These are phyloP conservation scores for Musca vetustissima DNA, from an alignment of 1,140 invertebrate species.

Conservation along the genomic window DNA sequence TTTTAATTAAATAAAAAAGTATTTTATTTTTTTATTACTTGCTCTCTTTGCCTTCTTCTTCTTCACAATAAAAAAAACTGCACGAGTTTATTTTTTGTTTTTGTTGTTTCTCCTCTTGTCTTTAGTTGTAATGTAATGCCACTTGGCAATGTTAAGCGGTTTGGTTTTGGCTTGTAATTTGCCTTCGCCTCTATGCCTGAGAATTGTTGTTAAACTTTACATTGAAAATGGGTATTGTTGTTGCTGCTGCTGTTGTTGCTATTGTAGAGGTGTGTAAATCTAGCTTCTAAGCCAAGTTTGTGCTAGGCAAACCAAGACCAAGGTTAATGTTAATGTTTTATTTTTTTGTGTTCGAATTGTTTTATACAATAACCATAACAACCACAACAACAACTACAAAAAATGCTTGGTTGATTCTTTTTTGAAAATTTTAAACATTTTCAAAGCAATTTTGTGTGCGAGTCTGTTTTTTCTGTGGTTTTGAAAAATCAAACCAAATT, in stretches of 20 bases:
- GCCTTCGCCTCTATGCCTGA: no score
- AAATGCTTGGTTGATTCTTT: background rate
- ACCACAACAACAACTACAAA: no score
- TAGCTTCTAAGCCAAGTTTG: conserved; percentile 15
- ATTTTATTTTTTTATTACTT: background rate
- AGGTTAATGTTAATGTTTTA: conserved; percentile 18
- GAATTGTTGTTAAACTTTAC: no score
- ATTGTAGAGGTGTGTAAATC: conserved; percentile 14
- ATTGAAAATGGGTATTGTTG: background rate
- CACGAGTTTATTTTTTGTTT: no score
- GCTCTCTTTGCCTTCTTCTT: no score
- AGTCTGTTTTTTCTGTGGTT: no score
- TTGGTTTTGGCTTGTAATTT: conserved; percentile 2
- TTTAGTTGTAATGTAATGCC: conserved; percentile 7
- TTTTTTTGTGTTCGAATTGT: no score
- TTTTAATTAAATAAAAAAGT: background rate
- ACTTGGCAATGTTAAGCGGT: conserved; percentile 12
- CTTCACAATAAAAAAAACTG: no score
- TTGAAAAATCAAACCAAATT: no score
- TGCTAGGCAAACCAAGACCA: conserved; percentile 11
- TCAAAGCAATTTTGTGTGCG: no score
- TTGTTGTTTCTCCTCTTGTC: no score
- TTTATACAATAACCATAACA: no score
- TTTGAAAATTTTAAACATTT: background rate
- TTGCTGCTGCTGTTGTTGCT: background rate